phyloP scores from a whole-genome alignment of 2,113 vertebrate species.

The Willisornis vidua region DNA sequence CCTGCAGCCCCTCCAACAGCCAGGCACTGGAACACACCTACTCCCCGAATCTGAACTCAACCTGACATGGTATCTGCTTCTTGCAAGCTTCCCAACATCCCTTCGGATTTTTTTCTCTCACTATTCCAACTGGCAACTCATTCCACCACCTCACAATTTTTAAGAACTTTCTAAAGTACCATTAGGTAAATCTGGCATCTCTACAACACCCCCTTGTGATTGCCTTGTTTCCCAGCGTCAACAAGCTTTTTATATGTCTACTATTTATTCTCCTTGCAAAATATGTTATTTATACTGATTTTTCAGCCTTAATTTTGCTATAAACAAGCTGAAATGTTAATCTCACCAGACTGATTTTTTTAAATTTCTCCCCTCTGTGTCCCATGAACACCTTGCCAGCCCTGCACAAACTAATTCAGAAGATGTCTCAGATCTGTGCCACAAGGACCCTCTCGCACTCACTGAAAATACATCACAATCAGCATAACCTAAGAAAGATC shows the following conservation, averaged over 20 bases:
- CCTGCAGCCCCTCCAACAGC: background rate
- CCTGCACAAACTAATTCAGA: background rate
- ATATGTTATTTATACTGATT: background rate
- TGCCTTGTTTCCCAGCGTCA: background rate
- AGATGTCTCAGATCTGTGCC: background rate
- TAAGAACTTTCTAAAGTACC: background rate
- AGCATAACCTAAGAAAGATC: background rate
- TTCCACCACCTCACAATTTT: background rate
- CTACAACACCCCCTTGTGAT: background rate
- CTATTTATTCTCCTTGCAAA: background rate
- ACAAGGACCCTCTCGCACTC: fast-evolving
- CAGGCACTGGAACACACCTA: background rate
- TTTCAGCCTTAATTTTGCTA: background rate
- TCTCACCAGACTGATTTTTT: background rate
- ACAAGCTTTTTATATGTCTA: background rate
- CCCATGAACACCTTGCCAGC: background rate
- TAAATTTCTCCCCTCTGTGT: background rate
- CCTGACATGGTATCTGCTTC: background rate
- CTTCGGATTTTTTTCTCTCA: background rate
- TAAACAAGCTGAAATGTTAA: background rate
- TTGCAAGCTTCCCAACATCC: background rate
- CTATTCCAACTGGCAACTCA: background rate
- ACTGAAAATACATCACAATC: background rate
- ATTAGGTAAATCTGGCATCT: background rate
- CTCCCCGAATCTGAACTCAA: background rate